These are phyloP conservation scores for Lipotes vexillifer DNA, from an alignment of 2,113 vertebrate genomes.

Conservation along the genomic window DNA sequence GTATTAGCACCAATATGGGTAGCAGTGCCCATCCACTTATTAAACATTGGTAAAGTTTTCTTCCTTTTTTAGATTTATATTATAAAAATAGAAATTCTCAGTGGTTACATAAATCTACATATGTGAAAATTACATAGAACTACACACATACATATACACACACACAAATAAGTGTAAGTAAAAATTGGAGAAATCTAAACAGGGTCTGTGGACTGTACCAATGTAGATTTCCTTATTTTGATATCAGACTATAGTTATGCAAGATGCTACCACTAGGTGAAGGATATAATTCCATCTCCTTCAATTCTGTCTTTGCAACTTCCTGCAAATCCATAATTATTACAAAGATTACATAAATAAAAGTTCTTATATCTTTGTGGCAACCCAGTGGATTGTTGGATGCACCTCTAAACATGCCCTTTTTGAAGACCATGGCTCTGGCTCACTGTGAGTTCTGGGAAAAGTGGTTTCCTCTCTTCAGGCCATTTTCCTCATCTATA, in stretches of 20 bases:
- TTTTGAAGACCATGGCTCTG: neutral
- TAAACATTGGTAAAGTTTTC: neutral
- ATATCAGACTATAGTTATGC: neutral
- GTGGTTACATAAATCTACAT: neutral
- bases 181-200: neutral
- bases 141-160: neutral
- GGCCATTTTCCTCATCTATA: neutral
- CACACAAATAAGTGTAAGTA: neutral
- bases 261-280: neutral
- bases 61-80: conserved; percentile 10
- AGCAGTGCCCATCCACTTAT: neutral
- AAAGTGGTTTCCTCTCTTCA: neutral
- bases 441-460: neutral
- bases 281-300: neutral
- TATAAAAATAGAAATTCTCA: neutral
- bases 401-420: neutral
- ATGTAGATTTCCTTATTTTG: neutral
- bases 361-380: neutral
- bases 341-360: neutral
- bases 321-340: neutral
- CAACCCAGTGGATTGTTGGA: no score
- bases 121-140: neutral
- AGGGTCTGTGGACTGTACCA: neutral
- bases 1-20: neutral
- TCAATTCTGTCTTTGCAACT: neutral